Evolutionary conservation across 2,113 vertebrate species (phyloP).

Genomic region (Ursus arctos): DNA sequence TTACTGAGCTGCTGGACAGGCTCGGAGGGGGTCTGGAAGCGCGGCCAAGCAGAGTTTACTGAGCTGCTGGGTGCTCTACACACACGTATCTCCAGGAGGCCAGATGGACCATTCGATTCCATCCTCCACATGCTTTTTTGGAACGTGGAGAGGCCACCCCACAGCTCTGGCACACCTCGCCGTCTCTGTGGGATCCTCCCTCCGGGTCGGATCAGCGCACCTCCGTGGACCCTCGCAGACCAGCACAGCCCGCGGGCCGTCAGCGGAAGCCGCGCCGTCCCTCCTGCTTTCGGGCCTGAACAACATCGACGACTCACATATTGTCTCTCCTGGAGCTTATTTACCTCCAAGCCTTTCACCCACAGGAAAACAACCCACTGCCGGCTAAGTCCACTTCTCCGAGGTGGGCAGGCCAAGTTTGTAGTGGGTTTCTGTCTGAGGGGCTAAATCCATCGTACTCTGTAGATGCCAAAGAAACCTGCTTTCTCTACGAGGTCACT

Average conservation of each 20-base stretch:
- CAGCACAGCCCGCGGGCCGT: no score
- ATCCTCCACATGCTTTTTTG: not conserved
- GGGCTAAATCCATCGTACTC: not conserved
- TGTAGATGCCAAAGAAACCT: not conserved
- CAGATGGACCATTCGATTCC: slow-evolving; percentile 57
- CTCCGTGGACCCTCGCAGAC: not conserved
- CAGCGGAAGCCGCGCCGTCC: not conserved
- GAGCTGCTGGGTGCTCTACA: slow-evolving; percentile 44
- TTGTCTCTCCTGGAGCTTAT: not conserved
- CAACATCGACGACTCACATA: no score
- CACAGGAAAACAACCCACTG: not conserved
- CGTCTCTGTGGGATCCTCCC: not conserved
- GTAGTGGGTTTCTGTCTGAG: not conserved
- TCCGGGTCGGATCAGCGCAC: not conserved
- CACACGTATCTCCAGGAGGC: slow-evolving; percentile 23
- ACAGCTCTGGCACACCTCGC: not conserved
- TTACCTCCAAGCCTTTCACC: not conserved
- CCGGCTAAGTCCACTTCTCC: not conserved
- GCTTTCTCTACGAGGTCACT: not conserved
- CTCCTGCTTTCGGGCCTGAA: not conserved
- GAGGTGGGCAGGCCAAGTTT: not conserved
- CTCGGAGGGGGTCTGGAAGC: slow-evolving; percentile 38
- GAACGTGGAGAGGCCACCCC: not conserved
- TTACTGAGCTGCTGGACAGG: slow-evolving; percentile 59
- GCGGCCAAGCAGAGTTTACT: slow-evolving; percentile 1